Conservation (phyloP, 2,113 vertebrate genomes). For the Ursus arctos region DNA sequence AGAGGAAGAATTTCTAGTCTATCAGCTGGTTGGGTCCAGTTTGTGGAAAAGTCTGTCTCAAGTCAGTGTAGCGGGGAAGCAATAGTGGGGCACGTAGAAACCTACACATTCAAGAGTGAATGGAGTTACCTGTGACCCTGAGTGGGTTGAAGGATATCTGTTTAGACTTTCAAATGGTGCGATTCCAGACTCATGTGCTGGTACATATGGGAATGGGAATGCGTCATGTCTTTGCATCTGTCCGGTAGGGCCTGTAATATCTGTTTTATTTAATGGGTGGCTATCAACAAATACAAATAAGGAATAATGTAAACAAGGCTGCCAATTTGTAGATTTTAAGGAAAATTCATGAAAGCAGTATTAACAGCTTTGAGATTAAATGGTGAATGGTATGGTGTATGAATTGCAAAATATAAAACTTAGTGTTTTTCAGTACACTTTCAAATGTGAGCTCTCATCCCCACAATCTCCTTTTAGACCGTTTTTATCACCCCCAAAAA, state of each 20-base stretch:
- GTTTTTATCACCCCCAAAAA: not conserved
- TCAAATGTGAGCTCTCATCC: not conserved
- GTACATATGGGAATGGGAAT: not conserved
- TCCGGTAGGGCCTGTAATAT: not conserved
- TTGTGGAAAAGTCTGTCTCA: not conserved
- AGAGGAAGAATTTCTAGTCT: not conserved
- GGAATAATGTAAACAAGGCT: not conserved
- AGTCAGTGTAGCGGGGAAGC: not conserved
- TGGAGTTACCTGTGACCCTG: no score
- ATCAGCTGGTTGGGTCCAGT: not conserved
- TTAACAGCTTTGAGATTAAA: not conserved
- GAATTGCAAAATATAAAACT: not conserved
- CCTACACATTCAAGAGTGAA: no score
- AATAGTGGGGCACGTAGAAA: not conserved
- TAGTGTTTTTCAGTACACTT: not conserved
- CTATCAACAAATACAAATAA: not conserved
- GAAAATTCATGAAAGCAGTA: not conserved
- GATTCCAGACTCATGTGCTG: not conserved
- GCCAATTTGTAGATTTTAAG: not conserved
- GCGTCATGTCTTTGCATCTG: not conserved
- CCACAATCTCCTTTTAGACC: not conserved
- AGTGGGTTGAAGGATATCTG: accelerated
- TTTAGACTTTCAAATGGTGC: not conserved
- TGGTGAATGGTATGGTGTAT: not conserved
- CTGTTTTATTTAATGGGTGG: not conserved